These are phyloP conservation scores for Emmelina monodactyla DNA, from an alignment of 2,888 invertebrate genomes.

Conservation along the genomic window DNA sequence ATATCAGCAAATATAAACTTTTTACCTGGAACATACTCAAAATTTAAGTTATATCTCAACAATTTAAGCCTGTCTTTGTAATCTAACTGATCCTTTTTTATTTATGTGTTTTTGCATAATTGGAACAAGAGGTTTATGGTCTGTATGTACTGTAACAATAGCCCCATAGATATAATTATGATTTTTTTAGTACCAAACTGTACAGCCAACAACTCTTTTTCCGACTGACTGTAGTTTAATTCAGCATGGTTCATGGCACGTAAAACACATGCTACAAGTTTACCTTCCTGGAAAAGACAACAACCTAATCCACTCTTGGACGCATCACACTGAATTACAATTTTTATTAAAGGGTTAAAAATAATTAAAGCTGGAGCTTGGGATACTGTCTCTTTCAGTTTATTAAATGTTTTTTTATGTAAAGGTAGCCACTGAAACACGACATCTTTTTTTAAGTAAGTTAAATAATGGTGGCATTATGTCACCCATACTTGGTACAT, in stretches of 20 bases:
- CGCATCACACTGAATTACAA: neutral
- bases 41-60: slow-evolving; percentile 2
- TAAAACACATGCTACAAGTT: no score
- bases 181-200: no score
- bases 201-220: no score
- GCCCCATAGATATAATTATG: no score
- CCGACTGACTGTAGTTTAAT: no score
- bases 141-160: no score
- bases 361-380: no score
- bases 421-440: slow-evolving; percentile 12
- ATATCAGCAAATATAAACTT: neutral
- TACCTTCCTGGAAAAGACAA: neutral
- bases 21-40: slow-evolving; percentile 2
- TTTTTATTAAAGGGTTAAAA: no score
- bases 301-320: neutral
- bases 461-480: slow-evolving; percentile 10
- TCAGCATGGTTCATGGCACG: slow-evolving; percentile 8
- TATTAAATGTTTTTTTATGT: slow-evolving; percentile 10
- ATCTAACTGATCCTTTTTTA: no score
- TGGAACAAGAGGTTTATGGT: no score
- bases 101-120: no score
- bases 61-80: slow-evolving; percentile 4
- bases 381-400: slow-evolving; percentile 5
- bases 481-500: slow-evolving; percentile 13
- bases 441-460: slow-evolving; percentile 9